Conservation (phyloP, 2,888 invertebrate genomes). For the Spisula subtruncata region DNA sequence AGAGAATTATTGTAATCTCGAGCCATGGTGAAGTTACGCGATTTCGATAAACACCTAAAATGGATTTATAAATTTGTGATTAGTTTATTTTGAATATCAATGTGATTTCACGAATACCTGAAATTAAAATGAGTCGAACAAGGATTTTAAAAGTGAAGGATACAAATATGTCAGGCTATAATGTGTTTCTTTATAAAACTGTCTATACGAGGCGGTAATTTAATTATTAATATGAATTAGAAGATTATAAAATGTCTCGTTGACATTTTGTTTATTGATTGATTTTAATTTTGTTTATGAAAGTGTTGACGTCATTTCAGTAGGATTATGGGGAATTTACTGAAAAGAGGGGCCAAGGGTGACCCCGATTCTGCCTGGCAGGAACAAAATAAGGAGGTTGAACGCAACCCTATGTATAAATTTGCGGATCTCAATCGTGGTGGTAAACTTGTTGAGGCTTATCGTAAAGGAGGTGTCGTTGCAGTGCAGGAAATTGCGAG, state of each 20-base stretch:
- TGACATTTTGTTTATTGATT: not conserved
- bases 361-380: constrained; percentile 86
- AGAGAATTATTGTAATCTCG: not conserved
- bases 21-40: constrained; percentile 18
- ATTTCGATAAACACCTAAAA: constrained; percentile 50
- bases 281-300: not conserved
- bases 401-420: constrained; percentile 84
- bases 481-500: constrained; percentile 81
- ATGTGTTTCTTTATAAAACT: not conserved
- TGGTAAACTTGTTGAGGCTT: constrained; percentile 82
- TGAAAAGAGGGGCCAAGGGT: constrained; percentile 54
- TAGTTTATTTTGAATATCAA: not conserved
- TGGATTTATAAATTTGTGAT: constrained; percentile 48
- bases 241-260: not conserved
- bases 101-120: not conserved
- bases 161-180: not conserved
- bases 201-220: not conserved
- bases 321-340: constrained; percentile 74
- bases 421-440: constrained; percentile 84
- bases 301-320: not conserved
- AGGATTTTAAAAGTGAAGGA: not conserved
- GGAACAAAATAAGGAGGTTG: constrained; percentile 85
- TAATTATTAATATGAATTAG: not conserved
- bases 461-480: constrained; percentile 79
- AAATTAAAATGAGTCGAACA: not conserved